Evolutionary conservation across 2,113 vertebrate genomes (phyloP).

Genomic region (Cyphomyrus plagiostoma): DNA sequence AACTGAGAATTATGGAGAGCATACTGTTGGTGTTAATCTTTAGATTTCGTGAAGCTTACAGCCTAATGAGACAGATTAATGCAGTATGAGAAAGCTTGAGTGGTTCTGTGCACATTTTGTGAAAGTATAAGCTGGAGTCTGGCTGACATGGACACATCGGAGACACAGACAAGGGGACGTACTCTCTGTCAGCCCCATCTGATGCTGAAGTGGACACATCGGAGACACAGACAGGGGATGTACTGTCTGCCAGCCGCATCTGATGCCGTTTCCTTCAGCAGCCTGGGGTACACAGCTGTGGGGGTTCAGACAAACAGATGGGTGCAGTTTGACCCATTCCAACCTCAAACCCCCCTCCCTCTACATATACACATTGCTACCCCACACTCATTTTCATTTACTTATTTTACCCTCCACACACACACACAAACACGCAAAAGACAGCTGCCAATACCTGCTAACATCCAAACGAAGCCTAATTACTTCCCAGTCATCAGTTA

Average conservation of each 20-base stretch:
- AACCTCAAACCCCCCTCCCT: background rate
- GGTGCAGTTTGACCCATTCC: constrained; percentile 30
- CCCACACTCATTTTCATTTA: constrained; percentile 1
- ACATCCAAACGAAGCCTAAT: constrained; percentile 44
- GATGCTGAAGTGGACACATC: background rate
- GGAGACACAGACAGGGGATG: background rate
- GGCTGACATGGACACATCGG: background rate
- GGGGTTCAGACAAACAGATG: constrained; percentile 37
- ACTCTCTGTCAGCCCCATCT: background rate
- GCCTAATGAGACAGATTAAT: background rate
- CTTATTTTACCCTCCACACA: constrained; percentile 7
- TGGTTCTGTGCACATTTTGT: background rate
- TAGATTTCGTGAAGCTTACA: background rate
- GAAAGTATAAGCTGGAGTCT: background rate
- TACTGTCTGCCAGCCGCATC: background rate
- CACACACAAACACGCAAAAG: constrained; percentile 32
- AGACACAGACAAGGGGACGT: background rate
- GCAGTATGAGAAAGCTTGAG: background rate
- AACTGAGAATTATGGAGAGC: background rate
- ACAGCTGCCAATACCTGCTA: constrained; percentile 48
- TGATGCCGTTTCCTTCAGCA: background rate
- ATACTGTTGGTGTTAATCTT: background rate
- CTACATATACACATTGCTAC: constrained; percentile 15
- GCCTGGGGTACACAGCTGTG: background rate
- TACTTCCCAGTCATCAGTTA: constrained; percentile 49